phyloP scores from a whole-genome alignment of 2,113 vertebrate species.

The Alexandromys fortis region DNA sequence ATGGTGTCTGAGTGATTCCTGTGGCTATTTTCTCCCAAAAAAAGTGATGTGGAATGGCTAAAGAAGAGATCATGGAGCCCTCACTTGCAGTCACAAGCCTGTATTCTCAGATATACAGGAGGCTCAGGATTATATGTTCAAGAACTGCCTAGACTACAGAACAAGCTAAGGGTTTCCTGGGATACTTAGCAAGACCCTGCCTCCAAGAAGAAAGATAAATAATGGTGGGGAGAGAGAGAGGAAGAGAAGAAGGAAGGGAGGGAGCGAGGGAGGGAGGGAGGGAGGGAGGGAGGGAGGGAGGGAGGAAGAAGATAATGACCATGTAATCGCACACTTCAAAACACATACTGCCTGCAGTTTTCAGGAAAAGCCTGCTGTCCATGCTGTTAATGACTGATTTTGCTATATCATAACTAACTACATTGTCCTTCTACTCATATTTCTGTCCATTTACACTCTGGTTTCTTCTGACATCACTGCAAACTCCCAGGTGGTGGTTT shows the following conservation, averaged over 20 bases:
- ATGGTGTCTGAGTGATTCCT: not conserved
- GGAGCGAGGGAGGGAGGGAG: no score
- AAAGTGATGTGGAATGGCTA: not conserved
- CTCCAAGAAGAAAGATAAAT: not conserved
- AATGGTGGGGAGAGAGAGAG: no score
- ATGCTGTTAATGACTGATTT: not conserved
- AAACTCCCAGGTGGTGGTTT: not conserved
- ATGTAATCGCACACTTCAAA: not conserved
- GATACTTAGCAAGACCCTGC: not conserved
- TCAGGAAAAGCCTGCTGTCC: not conserved
- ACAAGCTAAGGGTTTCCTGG: not conserved
- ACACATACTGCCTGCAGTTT: not conserved
- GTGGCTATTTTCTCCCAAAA: not conserved
- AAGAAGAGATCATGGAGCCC: not conserved
- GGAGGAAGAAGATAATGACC: not conserved
- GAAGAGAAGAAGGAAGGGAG: no score
- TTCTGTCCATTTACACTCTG: not conserved
- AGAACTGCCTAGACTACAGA: not conserved
- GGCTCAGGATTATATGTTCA: not conserved
- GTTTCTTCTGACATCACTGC: not conserved
- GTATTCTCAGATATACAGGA: not conserved
- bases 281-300: no score
- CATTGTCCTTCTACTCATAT: not conserved
- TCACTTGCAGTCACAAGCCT: not conserved
- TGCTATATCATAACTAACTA: not conserved